These are phyloP conservation scores for Chiloscyllium punctatum DNA, from an alignment of 2,797 vertebrate genomes.

Conservation along the genomic window DNA sequence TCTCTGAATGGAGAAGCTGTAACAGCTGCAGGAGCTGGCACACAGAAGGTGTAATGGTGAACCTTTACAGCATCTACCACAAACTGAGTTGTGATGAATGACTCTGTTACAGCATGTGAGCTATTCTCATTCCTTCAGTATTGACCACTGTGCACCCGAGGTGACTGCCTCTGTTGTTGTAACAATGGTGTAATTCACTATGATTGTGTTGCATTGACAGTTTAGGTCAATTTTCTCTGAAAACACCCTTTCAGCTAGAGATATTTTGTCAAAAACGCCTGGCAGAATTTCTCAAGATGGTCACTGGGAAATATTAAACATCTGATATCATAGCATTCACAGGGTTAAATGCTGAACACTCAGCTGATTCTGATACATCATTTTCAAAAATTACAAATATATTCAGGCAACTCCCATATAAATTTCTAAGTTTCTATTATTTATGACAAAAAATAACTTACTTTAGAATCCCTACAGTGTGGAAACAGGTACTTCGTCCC, in stretches of 20 bases:
- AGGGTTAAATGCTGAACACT: neutral
- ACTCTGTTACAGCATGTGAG: neutral
- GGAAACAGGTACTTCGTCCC: too few relatives aligned
- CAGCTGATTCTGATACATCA: neutral
- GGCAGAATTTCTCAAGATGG: neutral
- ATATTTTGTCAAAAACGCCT: neutral
- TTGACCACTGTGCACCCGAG: neutral
- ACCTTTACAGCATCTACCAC: neutral
- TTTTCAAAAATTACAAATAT: neutral
- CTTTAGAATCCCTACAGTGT: too few relatives aligned
- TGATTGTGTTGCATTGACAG: neutral
- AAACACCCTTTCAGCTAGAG: neutral
- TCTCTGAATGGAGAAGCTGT: neutral
- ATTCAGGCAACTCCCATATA: neutral
- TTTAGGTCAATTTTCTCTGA: neutral
- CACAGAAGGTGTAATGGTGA: neutral
- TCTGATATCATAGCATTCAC: neutral
- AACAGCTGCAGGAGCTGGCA: conserved; percentile 17
- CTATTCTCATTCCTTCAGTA: neutral
- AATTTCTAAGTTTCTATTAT: neutral
- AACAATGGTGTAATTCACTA: neutral
- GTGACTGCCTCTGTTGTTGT: neutral
- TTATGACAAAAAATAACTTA: neutral
- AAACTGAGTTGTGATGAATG: neutral
- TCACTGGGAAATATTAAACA: neutral